These are phyloP conservation scores for Morus bassanus DNA, from an alignment of 2,797 vertebrate genomes.

Conservation along the genomic window DNA sequence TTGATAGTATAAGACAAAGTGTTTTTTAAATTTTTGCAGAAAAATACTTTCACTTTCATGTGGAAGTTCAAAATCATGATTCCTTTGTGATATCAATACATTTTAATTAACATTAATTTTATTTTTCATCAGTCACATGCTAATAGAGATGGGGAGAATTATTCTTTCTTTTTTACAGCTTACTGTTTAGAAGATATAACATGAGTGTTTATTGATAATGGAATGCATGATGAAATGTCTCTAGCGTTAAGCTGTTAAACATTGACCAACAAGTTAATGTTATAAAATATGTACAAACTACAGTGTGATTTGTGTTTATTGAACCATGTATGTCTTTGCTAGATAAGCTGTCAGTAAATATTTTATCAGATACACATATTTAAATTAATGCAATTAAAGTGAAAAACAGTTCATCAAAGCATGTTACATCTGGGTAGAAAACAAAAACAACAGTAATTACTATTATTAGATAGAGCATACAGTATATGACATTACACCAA, in stretches of 20 bases:
- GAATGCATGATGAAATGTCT: conserved; percentile 5
- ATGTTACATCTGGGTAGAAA: conserved; percentile 49
- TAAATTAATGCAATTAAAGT: conserved; percentile 55
- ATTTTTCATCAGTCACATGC: neutral
- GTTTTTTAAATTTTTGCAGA: neutral
- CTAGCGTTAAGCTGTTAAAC: conserved; percentile 14
- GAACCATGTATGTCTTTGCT: neutral
- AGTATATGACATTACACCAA: neutral
- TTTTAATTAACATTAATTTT: conserved; percentile 51
- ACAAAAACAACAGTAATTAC: conserved; percentile 39
- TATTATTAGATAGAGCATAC: neutral
- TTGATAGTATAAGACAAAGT: neutral
- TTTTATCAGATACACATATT: conserved; percentile 46
- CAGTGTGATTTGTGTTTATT: conserved; percentile 2
- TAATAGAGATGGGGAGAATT: neutral
- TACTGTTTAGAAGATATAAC: conserved; percentile 1
- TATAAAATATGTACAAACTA: conserved; percentile 55
- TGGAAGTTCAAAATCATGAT: conserved; percentile 14
- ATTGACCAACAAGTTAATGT: conserved; percentile 58
- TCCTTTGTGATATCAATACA: neutral
- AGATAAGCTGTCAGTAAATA: conserved; percentile 53
- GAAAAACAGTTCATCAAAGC: conserved; percentile 52
- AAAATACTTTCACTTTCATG: conserved; percentile 1
- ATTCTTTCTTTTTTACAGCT: neutral
- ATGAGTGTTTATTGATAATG: conserved; percentile 35